These are phyloP conservation scores for Campopleginae sp. DNA, from an alignment of 2,888 invertebrate genomes.

Conservation along the genomic window DNA sequence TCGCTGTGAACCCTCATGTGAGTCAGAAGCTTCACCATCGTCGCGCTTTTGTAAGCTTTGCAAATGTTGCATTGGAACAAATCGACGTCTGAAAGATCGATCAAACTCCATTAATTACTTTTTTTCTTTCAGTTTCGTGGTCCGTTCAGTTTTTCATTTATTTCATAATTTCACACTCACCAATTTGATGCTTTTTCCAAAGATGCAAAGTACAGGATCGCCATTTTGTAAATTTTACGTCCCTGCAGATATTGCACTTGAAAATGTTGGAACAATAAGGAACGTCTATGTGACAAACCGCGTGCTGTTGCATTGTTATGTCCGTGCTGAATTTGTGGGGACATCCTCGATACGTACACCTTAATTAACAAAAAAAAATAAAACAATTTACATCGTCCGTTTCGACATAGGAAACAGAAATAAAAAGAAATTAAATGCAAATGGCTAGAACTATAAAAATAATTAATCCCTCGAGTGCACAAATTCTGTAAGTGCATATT, in stretches of 20 bases:
- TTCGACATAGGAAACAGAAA: not conserved
- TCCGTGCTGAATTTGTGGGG: slow-evolving; percentile 85
- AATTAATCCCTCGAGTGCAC: too few relatives aligned
- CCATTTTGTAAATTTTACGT: slow-evolving; percentile 87
- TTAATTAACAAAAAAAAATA: slow-evolving; percentile 73
- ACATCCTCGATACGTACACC: slow-evolving; percentile 86
- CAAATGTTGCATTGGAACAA: slow-evolving; percentile 87
- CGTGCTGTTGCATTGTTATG: slow-evolving; percentile 84
- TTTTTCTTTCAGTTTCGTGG: not conserved
- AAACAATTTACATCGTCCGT: not conserved
- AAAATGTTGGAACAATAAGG: slow-evolving; percentile 82
- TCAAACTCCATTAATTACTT: slow-evolving; percentile 27
- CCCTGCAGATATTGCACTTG: slow-evolving; percentile 85
- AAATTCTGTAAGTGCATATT: too few relatives aligned
- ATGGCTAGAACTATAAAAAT: not conserved
- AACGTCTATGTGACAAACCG: slow-evolving; percentile 84
- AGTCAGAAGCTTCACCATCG: slow-evolving; percentile 86
- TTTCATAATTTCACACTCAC: slow-evolving; percentile 61
- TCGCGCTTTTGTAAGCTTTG: slow-evolving; percentile 85
- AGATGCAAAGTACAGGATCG: slow-evolving; percentile 88
- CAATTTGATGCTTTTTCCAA: slow-evolving; percentile 88
- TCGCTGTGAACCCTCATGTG: slow-evolving; percentile 88
- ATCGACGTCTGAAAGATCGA: slow-evolving; percentile 84
- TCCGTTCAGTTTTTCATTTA: not conserved
- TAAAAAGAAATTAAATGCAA: not conserved